phyloP scores from a whole-genome alignment of 1,140 invertebrate species.

The Aradophagus sp. region DNA sequence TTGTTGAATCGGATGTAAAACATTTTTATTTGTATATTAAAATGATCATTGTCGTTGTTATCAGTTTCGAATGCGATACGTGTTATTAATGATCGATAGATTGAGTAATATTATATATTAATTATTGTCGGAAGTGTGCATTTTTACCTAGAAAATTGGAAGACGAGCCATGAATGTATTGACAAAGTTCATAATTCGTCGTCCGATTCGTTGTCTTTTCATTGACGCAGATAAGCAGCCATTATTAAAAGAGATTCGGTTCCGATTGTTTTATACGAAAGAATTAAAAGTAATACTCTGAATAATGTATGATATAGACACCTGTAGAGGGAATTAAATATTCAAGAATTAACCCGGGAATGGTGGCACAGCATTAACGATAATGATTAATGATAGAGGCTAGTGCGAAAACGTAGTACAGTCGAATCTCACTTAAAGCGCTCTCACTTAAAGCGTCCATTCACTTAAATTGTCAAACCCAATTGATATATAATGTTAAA shows the following conservation, averaged over 20 bases:
- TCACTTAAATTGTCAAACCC: no score
- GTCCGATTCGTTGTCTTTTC: constrained; percentile 10
- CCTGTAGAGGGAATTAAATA: no score
- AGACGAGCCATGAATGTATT: constrained; percentile 24
- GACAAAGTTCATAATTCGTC: constrained; percentile 21
- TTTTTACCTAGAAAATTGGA: constrained; percentile 17
- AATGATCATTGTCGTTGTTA: constrained; percentile 8
- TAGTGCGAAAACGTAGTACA: no score
- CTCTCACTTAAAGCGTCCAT: no score
- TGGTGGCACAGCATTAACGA: no score
- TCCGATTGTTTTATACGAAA: no score
- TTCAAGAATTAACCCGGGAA: no score
- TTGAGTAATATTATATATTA: constrained; percentile 9
- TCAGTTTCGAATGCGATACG: not conserved
- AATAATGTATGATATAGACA: no score
- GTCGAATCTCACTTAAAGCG: no score
- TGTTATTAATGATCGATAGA: constrained; percentile 10
- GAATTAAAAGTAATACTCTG: no score
- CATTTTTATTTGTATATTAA: constrained; percentile 22
- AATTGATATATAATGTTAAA: no score
- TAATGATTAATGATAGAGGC: no score
- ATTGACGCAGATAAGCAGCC: not conserved
- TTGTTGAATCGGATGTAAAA: constrained; percentile 33
- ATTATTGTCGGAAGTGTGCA: constrained; percentile 14
- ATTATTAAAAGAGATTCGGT: not conserved